phyloP scores from a whole-genome alignment of 1,140 invertebrate species.

The Temnothorax curvispinosus region DNA sequence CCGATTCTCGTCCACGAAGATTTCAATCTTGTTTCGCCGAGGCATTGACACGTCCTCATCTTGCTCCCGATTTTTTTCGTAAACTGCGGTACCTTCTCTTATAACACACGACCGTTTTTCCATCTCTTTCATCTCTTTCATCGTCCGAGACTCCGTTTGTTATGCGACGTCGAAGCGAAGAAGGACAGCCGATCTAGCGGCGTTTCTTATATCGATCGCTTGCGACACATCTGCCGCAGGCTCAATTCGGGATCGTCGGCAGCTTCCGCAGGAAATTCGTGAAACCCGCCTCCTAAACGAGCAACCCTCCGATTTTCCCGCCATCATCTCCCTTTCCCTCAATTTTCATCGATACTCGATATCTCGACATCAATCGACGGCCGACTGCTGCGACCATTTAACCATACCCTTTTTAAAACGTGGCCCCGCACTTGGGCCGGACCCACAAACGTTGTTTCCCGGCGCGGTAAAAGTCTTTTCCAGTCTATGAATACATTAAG shows the following conservation, averaged over 20 bases:
- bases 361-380: conserved; percentile 25
- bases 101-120: conserved; percentile 8
- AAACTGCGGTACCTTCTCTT: conserved; percentile 49
- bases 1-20: conserved; percentile 78
- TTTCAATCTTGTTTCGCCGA: conserved; percentile 81
- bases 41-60: conserved; percentile 74
- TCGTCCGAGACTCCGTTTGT: conserved; percentile 51
- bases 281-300: conserved; percentile 36
- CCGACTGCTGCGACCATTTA: neutral
- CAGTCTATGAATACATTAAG: conserved; percentile 83
- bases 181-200: conserved; percentile 54
- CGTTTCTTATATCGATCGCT: conserved; percentile 60
- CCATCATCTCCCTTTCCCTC: neutral
- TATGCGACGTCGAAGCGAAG: conserved; percentile 52
- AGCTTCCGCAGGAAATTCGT: conserved; percentile 75
- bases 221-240: conserved; percentile 46
- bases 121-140: conserved; percentile 20
- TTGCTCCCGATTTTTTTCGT: conserved; percentile 65
- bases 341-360: conserved; percentile 5
- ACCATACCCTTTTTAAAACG: neutral
- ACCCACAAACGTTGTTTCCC: conserved; percentile 14
- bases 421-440: neutral
- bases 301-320: conserved; percentile 51
- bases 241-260: conserved; percentile 60
- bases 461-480: conserved; percentile 75